Conservation (phyloP, 2,888 invertebrate species). For the Philonicus albiceps region DNA sequence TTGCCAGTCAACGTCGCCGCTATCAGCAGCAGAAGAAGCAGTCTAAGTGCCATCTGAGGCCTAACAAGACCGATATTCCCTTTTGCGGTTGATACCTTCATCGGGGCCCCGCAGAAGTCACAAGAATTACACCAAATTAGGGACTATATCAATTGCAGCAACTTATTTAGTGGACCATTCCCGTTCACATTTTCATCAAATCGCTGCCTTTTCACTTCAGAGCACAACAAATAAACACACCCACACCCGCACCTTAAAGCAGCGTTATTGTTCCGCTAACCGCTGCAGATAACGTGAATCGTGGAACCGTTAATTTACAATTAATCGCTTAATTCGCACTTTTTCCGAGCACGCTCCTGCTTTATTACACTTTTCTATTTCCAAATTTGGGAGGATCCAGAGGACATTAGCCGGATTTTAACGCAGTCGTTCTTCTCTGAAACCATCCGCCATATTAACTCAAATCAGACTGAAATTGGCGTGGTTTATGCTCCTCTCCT, state of each 20-base stretch:
- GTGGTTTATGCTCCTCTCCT: neutral
- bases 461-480: conserved; percentile 17
- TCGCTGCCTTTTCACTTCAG: conserved; percentile 8
- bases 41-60: neutral
- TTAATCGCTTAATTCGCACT: neutral
- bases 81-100: neutral
- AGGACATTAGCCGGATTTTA: neutral
- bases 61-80: neutral
- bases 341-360: neutral
- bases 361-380: neutral
- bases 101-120: neutral
- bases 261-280: neutral
- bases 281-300: neutral
- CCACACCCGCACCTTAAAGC: neutral
- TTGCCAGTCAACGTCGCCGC: conserved; percentile 14
- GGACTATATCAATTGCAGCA: neutral
- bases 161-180: neutral
- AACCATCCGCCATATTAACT: conserved; percentile 26
- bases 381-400: neutral
- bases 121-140: neutral
- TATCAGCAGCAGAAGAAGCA: neutral
- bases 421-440: neutral
- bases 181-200: neutral
- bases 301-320: neutral
- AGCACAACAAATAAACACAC: conserved; percentile 38